Evolutionary conservation across 1,140 invertebrate genomes (phyloP).

Genomic region (Eciton burchellii): DNA sequence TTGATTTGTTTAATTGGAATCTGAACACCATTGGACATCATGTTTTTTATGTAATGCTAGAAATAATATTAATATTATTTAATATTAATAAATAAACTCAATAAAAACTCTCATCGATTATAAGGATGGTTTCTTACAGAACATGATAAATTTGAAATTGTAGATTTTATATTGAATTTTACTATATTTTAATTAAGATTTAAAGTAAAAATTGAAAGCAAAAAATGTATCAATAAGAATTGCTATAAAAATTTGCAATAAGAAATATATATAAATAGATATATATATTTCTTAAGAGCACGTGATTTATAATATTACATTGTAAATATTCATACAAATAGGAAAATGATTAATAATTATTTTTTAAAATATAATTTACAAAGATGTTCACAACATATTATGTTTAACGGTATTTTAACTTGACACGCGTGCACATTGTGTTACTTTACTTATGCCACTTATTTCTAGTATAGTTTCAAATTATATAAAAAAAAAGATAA

Average conservation of each 20-base stretch:
- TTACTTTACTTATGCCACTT: background rate
- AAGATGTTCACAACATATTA: background rate
- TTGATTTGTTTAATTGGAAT: slow-evolving; percentile 51
- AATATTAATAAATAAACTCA: background rate
- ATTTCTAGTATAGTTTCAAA: background rate
- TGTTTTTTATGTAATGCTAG: slow-evolving; percentile 63
- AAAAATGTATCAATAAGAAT: too few species aligned
- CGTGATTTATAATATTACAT: background rate
- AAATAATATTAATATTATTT: slow-evolving; percentile 36
- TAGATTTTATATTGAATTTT: too few species aligned
- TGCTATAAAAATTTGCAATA: too few species aligned
- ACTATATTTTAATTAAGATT: too few species aligned
- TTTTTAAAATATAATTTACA: background rate
- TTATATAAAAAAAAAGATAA: background rate
- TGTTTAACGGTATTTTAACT: slow-evolving; percentile 28
- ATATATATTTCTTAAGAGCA: too few species aligned
- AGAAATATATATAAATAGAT: too few species aligned
- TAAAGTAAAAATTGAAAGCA: too few species aligned
- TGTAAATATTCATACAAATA: background rate
- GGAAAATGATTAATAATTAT: background rate
- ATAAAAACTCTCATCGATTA: too few species aligned
- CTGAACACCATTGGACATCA: slow-evolving; percentile 76
- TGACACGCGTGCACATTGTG: background rate
- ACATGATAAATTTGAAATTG: too few species aligned
- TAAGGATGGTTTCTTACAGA: too few species aligned